These are phyloP conservation scores for Neotoma lepida DNA, from an alignment of 2,113 vertebrate species.

Conservation along the genomic window DNA sequence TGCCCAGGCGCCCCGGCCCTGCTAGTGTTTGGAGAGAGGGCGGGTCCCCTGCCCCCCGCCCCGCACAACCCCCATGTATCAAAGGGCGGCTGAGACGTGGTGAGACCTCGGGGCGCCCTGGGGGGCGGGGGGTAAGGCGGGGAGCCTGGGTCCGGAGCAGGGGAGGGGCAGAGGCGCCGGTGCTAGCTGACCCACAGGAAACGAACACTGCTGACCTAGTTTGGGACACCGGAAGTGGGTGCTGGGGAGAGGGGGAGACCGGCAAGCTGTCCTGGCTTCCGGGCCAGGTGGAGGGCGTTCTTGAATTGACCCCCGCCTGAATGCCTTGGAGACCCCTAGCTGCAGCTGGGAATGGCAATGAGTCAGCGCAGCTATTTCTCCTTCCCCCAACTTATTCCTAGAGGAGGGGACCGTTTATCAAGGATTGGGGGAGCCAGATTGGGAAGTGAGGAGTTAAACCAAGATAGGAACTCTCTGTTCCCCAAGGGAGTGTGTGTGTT, in stretches of 20 bases:
- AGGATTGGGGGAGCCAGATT: not conserved
- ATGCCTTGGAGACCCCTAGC: conserved; percentile 69
- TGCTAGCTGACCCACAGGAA: conserved; percentile 83
- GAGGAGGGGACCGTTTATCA: conserved; percentile 44
- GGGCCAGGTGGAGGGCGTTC: conserved; percentile 82
- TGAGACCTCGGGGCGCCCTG: conserved; percentile 83
- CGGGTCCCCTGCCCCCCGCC: conserved; percentile 80
- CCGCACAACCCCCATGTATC: conserved; percentile 80
- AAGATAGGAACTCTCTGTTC: conserved; percentile 64
- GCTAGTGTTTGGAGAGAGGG: conserved; percentile 83
- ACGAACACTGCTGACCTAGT: conserved; percentile 82
- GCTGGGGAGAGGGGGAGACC: conserved; percentile 80
- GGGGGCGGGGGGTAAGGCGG: conserved; percentile 65
- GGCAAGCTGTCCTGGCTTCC: conserved; percentile 80
- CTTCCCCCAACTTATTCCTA: conserved; percentile 69
- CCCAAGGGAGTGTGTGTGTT: conserved; percentile 3
- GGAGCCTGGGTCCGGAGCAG: conserved; percentile 77
- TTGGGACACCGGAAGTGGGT: conserved; percentile 84
- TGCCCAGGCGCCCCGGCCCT: conserved; percentile 80
- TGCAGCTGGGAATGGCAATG: conserved; percentile 67
- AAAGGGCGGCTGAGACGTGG: conserved; percentile 82
- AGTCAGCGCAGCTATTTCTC: conserved; percentile 71
- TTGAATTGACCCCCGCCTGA: conserved; percentile 73
- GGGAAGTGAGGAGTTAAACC: conserved; percentile 72
- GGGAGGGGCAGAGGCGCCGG: conserved; percentile 82